Percentiles rank a stretch among this genome's conserved stretches.
Conservation (phyloP, 2,888 invertebrate genomes). For the Eledona agricola region DNA sequence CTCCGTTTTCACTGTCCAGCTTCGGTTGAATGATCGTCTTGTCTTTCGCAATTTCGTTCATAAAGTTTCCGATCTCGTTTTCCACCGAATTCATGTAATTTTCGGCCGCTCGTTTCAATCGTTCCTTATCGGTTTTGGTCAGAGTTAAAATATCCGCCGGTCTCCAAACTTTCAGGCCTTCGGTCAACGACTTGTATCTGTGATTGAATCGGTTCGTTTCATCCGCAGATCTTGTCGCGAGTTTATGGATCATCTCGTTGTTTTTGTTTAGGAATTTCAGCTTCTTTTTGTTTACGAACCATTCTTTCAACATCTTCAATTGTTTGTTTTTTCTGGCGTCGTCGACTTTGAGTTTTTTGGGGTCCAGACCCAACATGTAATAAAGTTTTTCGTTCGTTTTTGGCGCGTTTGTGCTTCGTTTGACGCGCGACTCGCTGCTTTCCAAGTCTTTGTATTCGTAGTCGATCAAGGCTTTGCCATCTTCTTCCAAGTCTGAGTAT, state of each 20-base stretch:
- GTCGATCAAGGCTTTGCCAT: background rate
- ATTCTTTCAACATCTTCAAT: slow-evolving; percentile 41
- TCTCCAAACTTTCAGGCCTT: slow-evolving; percentile 44
- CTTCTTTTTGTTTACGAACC: slow-evolving; percentile 40
- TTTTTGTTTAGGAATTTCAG: slow-evolving; percentile 25
- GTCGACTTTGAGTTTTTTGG: slow-evolving; percentile 28
- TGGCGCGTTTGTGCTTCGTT: slow-evolving; percentile 11
- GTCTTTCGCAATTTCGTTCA: slow-evolving; percentile 45
- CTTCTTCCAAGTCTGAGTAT: slow-evolving; percentile 1
- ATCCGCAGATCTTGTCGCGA: background rate
- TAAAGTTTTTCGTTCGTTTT: slow-evolving; percentile 5
- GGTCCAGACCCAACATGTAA: slow-evolving; percentile 17
- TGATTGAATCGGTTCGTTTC: slow-evolving; percentile 18
- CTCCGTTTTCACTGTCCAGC: slow-evolving; percentile 17
- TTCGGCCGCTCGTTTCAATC: slow-evolving; percentile 34
- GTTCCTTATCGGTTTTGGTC: slow-evolving; percentile 30
- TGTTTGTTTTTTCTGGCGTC: slow-evolving; percentile 34
- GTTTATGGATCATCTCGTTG: slow-evolving; percentile 1
- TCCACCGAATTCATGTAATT: slow-evolving; percentile 36
- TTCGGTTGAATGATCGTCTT: slow-evolving; percentile 14
- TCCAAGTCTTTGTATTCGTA: slow-evolving; percentile 30
- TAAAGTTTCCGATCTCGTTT: slow-evolving; percentile 44
- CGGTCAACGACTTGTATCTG: slow-evolving; percentile 42
- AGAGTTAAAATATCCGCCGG: slow-evolving; percentile 44
- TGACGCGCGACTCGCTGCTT: slow-evolving; percentile 19